Evolutionary conservation across 1,140 invertebrate genomes (phyloP).

Genomic region (Pinna nobilis): DNA sequence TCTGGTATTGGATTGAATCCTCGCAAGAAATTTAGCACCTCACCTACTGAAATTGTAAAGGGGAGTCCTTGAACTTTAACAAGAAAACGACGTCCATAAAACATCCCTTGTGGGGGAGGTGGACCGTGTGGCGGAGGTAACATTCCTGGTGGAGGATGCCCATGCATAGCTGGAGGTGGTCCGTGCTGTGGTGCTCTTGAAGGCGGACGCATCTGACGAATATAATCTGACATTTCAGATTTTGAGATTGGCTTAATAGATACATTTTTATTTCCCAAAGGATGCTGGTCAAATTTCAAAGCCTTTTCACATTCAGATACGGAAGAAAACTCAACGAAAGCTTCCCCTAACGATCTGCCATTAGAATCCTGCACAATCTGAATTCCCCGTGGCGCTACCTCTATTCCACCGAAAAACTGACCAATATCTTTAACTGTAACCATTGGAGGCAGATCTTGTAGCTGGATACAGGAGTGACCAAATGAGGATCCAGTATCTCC

Average conservation of each 20-base stretch:
- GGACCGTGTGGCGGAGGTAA: constrained; percentile 2
- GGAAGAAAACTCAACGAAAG: constrained; percentile 88
- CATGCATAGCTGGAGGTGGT: background rate
- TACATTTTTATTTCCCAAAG: constrained; percentile 39
- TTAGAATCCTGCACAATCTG: constrained; percentile 40
- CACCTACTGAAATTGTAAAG: constrained; percentile 88
- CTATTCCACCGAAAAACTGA: constrained; percentile 31
- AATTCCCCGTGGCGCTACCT: constrained; percentile 31
- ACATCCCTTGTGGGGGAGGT: constrained; percentile 1
- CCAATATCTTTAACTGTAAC: constrained; percentile 26
- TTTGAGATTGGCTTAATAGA: constrained; percentile 33
- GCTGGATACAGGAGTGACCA: constrained; percentile 32
- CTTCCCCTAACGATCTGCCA: constrained; percentile 79
- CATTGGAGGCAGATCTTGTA: constrained; percentile 34
- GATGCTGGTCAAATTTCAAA: constrained; percentile 76
- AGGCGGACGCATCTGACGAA: constrained; percentile 25
- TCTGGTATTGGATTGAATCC: constrained; percentile 67
- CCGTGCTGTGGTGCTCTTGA: background rate
- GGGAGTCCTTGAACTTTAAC: constrained; percentile 84
- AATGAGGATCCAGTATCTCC: constrained; percentile 5
- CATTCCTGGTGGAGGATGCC: background rate
- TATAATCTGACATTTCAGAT: constrained; percentile 34
- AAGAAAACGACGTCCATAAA: constrained; percentile 34
- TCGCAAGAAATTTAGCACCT: constrained; percentile 90
- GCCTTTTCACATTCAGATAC: constrained; percentile 83